Base-by-base conservation (phyloP, 2,113 vertebrate genomes). In the Poecilia latipinna region DNA sequence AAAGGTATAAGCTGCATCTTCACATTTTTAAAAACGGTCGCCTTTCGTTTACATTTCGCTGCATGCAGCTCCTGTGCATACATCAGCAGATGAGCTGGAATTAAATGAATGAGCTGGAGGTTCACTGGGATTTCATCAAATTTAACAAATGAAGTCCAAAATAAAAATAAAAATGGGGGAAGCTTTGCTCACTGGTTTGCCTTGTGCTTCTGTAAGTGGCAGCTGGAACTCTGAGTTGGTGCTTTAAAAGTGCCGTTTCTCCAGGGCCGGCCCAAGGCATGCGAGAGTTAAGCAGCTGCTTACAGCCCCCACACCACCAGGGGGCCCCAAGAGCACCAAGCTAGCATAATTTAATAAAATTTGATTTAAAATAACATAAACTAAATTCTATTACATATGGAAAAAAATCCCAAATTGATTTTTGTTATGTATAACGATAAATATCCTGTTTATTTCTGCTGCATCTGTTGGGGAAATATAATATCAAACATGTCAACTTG, bases 1-100 rank as follows among this genome's bases (percentile, higher is more conserved):
- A 92, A 93, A 91, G 90, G 91, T 91, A 65, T 42, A 75, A 86
- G 89, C 88, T 92, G 91, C 91, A 86, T 90, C 82, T 79, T 86
- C 78, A 91, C 91, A 91, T 92, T 61, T 83, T 26, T 42, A 42
- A 60, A 70, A 74, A 82, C 29, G 24, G 10, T 54, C 51, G 29
- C 33, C 60, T 68, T 82, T 65, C 57, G 82, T 35, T 54, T 51
- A 26, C 33, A 51, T 68, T 80, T 65, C 61, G 82, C 32, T 66
- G 68, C 83, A 85, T 86, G 84, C 80, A 39, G 74, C 37, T 70
- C 72, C 72, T 39, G 61, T 42, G 51, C 82, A 82, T 82, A 80
- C 82, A 26, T 68, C 72, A 13, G n/a, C 35, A 74, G 29, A 75
- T 26, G 70, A 75, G 75, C 65, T 1, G 17, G 61, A 67, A 2